These are phyloP conservation scores for Pollimyrus isidori DNA, from an alignment of 2,113 vertebrate genomes.

Conservation along the genomic window DNA sequence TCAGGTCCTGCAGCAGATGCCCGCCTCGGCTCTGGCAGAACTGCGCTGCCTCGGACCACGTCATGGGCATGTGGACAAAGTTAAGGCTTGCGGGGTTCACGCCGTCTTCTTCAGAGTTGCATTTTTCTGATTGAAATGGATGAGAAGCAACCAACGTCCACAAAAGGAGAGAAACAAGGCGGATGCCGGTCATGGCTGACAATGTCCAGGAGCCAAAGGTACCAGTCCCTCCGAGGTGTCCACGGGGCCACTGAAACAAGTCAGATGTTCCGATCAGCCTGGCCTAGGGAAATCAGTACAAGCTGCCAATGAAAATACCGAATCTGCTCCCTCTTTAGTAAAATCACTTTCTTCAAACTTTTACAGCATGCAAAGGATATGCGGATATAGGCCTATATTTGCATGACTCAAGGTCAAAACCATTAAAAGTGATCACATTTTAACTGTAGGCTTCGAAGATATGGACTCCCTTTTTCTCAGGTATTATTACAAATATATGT, in stretches of 20 bases:
- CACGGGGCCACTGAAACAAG: conserved; percentile 17
- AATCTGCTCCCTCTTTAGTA: conserved; percentile 56
- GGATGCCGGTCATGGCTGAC: conserved; percentile 38
- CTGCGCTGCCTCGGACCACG: conserved; percentile 46
- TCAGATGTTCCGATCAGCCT: conserved; percentile 23
- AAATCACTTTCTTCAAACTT: conserved; percentile 55
- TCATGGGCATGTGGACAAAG: conserved; percentile 37
- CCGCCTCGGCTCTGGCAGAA: conserved; percentile 48
- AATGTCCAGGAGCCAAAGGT: conserved; percentile 19
- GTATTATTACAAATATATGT: not conserved
- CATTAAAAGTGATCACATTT: not conserved
- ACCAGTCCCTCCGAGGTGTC: conserved; percentile 21
- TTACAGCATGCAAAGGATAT: conserved; percentile 64
- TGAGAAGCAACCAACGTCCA: conserved; percentile 45
- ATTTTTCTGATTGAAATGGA: not conserved
- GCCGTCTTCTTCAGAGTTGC: not conserved
- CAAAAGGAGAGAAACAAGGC: conserved; percentile 32
- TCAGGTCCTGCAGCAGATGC: conserved; percentile 42
- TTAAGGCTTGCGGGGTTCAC: conserved; percentile 41
- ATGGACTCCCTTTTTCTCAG: not conserved
- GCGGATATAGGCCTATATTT: conserved; percentile 19
- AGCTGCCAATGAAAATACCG: conserved; percentile 49
- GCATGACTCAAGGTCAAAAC: conserved; percentile 27
- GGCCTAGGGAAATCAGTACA: conserved; percentile 50
- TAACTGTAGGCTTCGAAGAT: not conserved